Percentiles rank a stretch among this genome's conserved stretches.
Evolutionary conservation across 2,113 vertebrate genomes (phyloP).

Genomic region (Parus major): DNA sequence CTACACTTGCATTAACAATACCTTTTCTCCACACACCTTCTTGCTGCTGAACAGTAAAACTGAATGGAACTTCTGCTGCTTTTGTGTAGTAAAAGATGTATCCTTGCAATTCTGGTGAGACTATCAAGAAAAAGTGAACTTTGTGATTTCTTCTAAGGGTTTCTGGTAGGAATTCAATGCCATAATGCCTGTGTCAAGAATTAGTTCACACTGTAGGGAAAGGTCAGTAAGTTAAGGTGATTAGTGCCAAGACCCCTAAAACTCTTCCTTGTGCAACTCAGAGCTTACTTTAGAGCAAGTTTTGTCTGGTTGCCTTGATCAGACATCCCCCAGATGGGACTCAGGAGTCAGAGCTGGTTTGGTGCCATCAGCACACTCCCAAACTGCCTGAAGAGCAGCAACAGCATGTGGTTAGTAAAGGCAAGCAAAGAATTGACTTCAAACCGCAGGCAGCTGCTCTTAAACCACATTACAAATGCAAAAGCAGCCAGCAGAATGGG

Average conservation of each 20-base stretch:
- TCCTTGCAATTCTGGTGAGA: not conserved
- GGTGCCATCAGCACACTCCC: not conserved
- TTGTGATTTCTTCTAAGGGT: not conserved
- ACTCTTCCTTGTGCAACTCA: rapidly evolving
- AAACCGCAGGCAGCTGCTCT: not conserved
- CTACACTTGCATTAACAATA: not conserved
- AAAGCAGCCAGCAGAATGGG: not conserved
- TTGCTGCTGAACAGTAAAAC: not conserved
- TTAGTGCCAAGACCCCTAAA: not conserved
- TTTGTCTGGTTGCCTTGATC: not conserved
- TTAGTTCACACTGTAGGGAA: not conserved
- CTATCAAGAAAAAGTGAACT: not conserved
- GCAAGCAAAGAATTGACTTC: not conserved
- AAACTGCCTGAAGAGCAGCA: not conserved
- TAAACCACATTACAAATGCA: not conserved
- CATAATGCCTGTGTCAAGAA: rapidly evolving
- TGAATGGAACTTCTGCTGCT: not conserved
- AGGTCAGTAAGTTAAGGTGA: not conserved
- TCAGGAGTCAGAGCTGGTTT: not conserved
- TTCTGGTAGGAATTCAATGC: not conserved
- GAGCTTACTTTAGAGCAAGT: not conserved
- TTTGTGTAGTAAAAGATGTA: not conserved
- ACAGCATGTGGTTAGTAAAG: not conserved
- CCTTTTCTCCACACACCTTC: not conserved
- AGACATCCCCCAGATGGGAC: not conserved